Evolutionary conservation across 2,888 invertebrate species (phyloP).

Genomic region (Drosophila pegasa): DNA sequence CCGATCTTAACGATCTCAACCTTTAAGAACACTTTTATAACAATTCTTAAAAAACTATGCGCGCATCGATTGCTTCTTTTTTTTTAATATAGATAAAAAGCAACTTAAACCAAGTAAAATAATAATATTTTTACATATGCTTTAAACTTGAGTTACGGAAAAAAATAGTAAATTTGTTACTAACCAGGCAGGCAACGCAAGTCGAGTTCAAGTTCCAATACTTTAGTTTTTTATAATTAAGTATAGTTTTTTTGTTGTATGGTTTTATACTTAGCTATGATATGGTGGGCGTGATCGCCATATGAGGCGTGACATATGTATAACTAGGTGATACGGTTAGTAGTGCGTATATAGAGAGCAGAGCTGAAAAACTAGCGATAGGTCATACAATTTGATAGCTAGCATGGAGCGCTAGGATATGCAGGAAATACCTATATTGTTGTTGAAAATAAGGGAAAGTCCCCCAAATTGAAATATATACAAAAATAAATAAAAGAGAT

Average conservation of each 20-base stretch:
- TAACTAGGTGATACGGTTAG: conserved; percentile 45
- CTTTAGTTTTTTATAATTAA: conserved; percentile 26
- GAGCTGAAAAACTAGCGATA: conserved; percentile 36
- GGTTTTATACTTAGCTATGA: conserved; percentile 60
- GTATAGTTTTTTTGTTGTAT: conserved; percentile 9
- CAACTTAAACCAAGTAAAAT: conserved; percentile 54
- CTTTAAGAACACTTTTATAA: conserved; percentile 45
- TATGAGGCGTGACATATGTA: conserved; percentile 30
- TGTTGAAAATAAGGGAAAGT: background rate
- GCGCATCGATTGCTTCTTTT: conserved; percentile 10
- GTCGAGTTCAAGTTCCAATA: conserved; percentile 72
- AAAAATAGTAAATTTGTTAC: conserved; percentile 53
- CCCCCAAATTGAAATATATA: background rate
- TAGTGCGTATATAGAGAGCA: conserved; percentile 37
- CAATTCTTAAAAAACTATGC: conserved; percentile 29
- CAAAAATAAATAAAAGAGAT: too few species aligned
- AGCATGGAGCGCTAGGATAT: background rate
- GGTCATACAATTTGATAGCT: background rate
- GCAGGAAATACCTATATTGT: background rate
- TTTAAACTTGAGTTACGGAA: conserved; percentile 29
- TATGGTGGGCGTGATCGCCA: conserved; percentile 42
- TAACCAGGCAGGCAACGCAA: conserved; percentile 63
- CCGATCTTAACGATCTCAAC: conserved; percentile 53
- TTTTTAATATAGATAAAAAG: conserved; percentile 24
- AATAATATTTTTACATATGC: conserved; percentile 22